Evolutionary conservation across 2,113 vertebrate genomes (phyloP), one percentile per base, ranked within the genome.

Genomic region (Reinhardtius hippoglossoides): DNA sequence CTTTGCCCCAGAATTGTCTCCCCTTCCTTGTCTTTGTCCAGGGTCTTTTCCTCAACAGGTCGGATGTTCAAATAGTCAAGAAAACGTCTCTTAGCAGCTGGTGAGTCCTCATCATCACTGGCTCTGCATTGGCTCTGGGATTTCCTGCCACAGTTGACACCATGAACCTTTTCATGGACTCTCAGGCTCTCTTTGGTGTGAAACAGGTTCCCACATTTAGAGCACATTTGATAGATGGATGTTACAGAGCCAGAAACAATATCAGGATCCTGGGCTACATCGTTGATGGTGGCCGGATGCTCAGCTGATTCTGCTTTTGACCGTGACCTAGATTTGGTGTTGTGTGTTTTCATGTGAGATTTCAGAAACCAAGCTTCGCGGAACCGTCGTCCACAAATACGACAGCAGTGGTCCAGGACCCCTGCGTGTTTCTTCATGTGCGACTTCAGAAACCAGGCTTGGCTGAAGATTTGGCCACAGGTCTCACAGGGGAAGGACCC

Each of bases 301-400:
- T 97, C 96, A 8, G 82, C 2, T 50, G 88, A 78, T 46, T 97
- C 96, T 1, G 76, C 87, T 88, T 92, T 95, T 52, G 94, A 94
- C 82, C 94, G 94, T 87, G 92, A 94, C 69, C 93, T 95, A 0
- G 94, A 83, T 90, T 91, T 95, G 58, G 96, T 94, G 79, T 95
- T 95, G 0, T 99, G 97, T 0, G 97, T 96, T 93, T 98, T 99
- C 97, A 99, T 98, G 86, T 99, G 97, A 82, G 97, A 98, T 91
- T 97, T 98, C 46, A 99, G 96, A 79, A 98, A 98, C 97, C 97
- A 99, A 16, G 97, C 95, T 89, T 99, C 97, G 1, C 97, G 96
- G 94, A 99, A 99, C 35, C 96, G 92, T 20, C 97, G 94, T 60
- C 97, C 97, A 15, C 97, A 99, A 70, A 99, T 95, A 54, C 96